Evolutionary conservation across 2,888 invertebrate species (phyloP).

Genomic region (Drosophila buzzatii): DNA sequence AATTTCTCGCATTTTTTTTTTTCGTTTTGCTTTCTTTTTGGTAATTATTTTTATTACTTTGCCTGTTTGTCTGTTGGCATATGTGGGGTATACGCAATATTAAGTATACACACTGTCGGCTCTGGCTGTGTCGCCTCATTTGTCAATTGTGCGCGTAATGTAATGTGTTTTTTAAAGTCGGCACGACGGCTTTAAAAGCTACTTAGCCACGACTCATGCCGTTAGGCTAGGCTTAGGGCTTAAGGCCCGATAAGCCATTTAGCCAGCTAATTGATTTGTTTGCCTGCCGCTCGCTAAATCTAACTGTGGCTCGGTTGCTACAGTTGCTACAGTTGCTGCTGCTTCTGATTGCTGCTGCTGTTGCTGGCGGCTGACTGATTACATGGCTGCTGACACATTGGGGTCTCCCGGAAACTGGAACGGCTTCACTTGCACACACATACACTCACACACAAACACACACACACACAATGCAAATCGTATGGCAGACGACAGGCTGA

Average conservation of each 20-base stretch:
- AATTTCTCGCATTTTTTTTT: neutral
- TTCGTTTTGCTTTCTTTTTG: constrained; percentile 22
- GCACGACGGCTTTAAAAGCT: constrained; percentile 3
- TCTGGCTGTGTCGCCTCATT: constrained; percentile 34
- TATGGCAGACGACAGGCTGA: constrained; percentile 48
- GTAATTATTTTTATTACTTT: constrained; percentile 39
- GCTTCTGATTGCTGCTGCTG: neutral
- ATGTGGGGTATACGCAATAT: constrained; percentile 12
- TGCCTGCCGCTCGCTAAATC: constrained; percentile 15
- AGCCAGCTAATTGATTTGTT: constrained; percentile 62
- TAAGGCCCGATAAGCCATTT: constrained; percentile 53
- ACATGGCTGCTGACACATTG: constrained; percentile 61
- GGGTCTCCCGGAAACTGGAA: constrained; percentile 54
- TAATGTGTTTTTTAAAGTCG: constrained; percentile 35
- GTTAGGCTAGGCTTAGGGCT: constrained; percentile 21
- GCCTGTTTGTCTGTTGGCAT: constrained; percentile 20
- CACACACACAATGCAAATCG: constrained; percentile 36
- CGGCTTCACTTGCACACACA: constrained; percentile 41
- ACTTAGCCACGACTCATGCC: constrained; percentile 16
- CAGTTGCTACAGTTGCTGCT: constrained; percentile 14
- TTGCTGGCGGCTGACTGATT: constrained; percentile 53
- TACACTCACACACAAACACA: neutral
- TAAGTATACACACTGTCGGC: constrained; percentile 22
- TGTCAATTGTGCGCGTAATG: constrained; percentile 29
- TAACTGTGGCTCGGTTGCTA: constrained; percentile 1